phyloP scores from a whole-genome alignment of 2,888 invertebrate genomes.

The Megalurothrips usitatus region DNA sequence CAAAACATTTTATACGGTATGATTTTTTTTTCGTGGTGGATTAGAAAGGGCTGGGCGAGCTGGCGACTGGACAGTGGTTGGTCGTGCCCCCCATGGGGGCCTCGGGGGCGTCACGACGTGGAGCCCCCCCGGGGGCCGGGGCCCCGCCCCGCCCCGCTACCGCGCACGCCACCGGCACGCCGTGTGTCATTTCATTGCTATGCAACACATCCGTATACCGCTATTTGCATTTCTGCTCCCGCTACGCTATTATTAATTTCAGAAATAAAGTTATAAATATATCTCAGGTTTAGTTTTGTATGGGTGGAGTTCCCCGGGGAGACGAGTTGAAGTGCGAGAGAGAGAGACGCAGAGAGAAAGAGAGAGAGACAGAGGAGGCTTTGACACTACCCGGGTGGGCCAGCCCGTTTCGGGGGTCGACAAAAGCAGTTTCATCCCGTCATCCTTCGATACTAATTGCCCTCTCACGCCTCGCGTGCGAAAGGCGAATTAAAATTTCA shows the following conservation, averaged over 20 bases:
- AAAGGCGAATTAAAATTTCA: constrained; percentile 18
- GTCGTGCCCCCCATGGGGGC: not conserved
- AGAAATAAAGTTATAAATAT: no score
- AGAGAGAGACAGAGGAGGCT: not conserved
- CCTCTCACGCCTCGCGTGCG: not conserved
- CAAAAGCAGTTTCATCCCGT: not conserved
- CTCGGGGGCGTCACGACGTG: not conserved
- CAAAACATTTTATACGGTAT: no score
- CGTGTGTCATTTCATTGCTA: no score
- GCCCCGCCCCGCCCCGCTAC: not conserved
- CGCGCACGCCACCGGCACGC: not conserved
- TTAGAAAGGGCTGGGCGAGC: no score
- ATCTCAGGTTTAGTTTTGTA: no score
- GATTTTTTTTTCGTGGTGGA: no score
- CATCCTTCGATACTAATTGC: not conserved
- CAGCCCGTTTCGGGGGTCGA: no score
- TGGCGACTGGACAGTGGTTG: no score
- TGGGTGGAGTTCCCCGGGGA: not conserved
- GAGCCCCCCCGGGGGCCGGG: not conserved
- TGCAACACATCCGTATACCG: no score
- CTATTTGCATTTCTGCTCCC: no score
- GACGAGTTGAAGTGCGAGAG: not conserved
- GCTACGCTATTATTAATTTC: no score
- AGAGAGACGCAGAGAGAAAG: not conserved
- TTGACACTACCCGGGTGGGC: not conserved